Evolutionary conservation across 2,888 invertebrate genomes (phyloP).

Genomic region (Formica aserva): DNA sequence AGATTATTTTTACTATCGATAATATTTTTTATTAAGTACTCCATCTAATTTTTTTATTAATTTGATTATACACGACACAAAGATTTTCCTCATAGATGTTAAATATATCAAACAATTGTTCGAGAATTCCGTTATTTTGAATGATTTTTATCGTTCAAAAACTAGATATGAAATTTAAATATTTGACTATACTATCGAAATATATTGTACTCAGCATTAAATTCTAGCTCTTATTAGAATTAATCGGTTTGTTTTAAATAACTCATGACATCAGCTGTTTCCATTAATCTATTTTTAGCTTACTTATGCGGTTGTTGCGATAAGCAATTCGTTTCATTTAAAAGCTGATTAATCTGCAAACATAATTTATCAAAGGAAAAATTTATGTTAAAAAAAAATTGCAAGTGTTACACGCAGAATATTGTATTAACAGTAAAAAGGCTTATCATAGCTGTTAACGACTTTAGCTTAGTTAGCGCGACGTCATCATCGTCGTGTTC

Average conservation of each 20-base stretch:
- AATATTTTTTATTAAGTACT: not conserved
- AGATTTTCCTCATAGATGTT: not conserved
- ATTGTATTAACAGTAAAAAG: not conserved
- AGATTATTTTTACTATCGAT: not conserved
- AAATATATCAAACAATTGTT: not conserved
- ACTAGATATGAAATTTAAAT: not conserved
- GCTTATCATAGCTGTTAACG: not conserved
- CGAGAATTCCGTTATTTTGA: not conserved
- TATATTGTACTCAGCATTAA: not conserved
- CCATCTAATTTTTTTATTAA: not conserved
- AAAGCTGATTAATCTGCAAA: not conserved
- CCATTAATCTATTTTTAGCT: not conserved
- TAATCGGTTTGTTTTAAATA: not conserved
- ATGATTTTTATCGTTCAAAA: not conserved
- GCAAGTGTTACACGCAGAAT: not conserved
- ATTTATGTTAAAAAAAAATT: not conserved
- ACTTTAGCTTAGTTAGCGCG: constrained; percentile 12
- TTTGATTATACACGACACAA: not conserved
- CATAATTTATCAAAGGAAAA: not conserved
- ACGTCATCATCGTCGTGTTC: constrained; percentile 22
- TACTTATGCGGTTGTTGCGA: not conserved
- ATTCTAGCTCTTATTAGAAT: not conserved
- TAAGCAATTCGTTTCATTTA: not conserved
- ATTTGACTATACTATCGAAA: not conserved
- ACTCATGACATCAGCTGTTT: not conserved